Evolutionary conservation across 2,888 invertebrate species (phyloP).

Genomic region (Synergus umbraculus): DNA sequence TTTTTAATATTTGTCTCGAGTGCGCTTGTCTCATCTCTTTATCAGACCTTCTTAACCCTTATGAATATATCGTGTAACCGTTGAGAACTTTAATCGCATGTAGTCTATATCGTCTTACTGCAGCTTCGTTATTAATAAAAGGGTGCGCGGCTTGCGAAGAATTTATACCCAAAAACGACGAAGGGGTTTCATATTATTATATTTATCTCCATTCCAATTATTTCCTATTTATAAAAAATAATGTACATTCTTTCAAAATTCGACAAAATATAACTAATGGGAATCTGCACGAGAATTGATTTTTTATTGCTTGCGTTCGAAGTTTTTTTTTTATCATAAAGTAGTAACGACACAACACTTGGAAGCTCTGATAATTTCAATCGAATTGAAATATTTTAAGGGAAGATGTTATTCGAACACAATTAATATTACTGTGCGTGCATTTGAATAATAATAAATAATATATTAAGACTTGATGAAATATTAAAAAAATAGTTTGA

Average conservation of each 20-base stretch:
- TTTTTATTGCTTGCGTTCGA: slow-evolving; percentile 21
- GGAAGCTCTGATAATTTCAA: slow-evolving; percentile 37
- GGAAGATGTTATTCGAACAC: slow-evolving; percentile 31
- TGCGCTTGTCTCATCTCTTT: slow-evolving; percentile 48
- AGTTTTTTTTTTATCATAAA: neutral
- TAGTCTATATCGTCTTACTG: slow-evolving; percentile 29
- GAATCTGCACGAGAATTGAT: neutral
- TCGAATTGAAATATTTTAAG: slow-evolving; percentile 17
- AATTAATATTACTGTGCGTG: slow-evolving; percentile 8
- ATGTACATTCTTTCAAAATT: slow-evolving; percentile 3
- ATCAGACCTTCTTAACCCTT: slow-evolving; percentile 39
- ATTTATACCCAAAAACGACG: neutral
- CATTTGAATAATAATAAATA: neutral
- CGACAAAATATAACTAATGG: neutral
- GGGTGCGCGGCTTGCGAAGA: slow-evolving; percentile 26
- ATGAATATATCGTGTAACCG: slow-evolving; percentile 20
- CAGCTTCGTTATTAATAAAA: slow-evolving; percentile 26
- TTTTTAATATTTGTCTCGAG: slow-evolving; percentile 54
- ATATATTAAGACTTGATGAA: neutral
- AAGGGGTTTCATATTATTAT: neutral
- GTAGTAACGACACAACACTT: slow-evolving; percentile 19
- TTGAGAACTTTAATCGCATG: slow-evolving; percentile 32
- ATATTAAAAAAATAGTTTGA: neutral
- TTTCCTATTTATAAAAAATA: slow-evolving; percentile 15
- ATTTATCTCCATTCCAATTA: neutral